These are phyloP conservation scores for Zootoca vivipara DNA, from an alignment of 2,113 vertebrate genomes.

Conservation along the genomic window DNA sequence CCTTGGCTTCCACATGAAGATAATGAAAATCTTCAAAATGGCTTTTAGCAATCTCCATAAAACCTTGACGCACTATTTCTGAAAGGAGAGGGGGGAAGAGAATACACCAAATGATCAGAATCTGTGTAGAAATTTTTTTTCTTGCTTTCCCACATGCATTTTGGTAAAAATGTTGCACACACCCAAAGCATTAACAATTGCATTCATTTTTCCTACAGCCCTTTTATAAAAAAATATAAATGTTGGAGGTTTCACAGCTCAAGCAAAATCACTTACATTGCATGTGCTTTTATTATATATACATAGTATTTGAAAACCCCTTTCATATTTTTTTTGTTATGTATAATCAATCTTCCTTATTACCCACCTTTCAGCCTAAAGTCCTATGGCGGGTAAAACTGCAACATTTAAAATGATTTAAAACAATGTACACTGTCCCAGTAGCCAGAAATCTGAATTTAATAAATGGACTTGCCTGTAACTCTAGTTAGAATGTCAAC, in stretches of 20 bases:
- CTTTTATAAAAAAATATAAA: background rate
- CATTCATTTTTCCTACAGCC: background rate
- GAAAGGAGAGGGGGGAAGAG: slow-evolving; percentile 30
- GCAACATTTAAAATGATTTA: too few relatives aligned
- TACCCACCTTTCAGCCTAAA: too few relatives aligned
- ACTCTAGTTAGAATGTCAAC: slow-evolving; percentile 71
- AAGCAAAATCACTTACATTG: background rate
- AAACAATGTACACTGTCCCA: background rate
- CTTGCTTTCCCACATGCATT: too few relatives aligned
- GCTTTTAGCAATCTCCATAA: slow-evolving; percentile 17
- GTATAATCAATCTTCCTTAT: too few relatives aligned
- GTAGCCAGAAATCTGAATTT: too few relatives aligned
- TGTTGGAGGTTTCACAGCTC: background rate
- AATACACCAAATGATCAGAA: slow-evolving; percentile 14
- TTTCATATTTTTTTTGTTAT: too few relatives aligned
- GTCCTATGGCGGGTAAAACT: too few relatives aligned
- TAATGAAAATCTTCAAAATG: slow-evolving; percentile 71
- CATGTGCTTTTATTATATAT: too few relatives aligned
- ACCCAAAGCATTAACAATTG: background rate
- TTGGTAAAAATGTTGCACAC: background rate
- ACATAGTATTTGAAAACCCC: too few relatives aligned
- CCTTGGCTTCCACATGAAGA: slow-evolving; percentile 69
- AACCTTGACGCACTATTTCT: slow-evolving; percentile 66
- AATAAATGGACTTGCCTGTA: slow-evolving; percentile 34
- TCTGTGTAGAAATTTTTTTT: background rate